These are phyloP conservation scores for Oscheius sp. DNA, from an alignment of 2,888 invertebrate genomes.

Conservation along the genomic window DNA sequence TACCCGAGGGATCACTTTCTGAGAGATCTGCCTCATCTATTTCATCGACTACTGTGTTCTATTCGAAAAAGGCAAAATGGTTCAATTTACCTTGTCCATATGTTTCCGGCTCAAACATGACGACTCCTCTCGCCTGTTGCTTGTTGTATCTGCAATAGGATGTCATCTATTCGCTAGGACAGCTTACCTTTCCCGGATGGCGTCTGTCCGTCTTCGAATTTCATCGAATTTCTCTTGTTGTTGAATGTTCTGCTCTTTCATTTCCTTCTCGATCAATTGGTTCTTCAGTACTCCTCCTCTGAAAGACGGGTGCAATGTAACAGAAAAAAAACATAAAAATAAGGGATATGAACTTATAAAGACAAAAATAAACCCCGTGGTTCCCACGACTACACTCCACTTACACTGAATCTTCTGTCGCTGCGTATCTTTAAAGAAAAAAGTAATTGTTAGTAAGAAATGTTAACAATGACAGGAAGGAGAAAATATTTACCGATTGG, in stretches of 20 bases:
- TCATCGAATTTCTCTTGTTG: conserved; percentile 89
- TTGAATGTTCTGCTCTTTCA: conserved; percentile 86
- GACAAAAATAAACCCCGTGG: not conserved
- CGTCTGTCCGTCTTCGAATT: conserved; percentile 94
- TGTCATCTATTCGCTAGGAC: no score
- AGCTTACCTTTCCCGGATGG: conserved; percentile 78
- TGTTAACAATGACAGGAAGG: not conserved
- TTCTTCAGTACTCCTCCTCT: conserved; percentile 95
- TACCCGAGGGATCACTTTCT: not conserved
- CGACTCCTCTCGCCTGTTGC: conserved; percentile 50
- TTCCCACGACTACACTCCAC: conserved; percentile 5
- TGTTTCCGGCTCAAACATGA: conserved; percentile 61
- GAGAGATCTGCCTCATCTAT: not conserved
- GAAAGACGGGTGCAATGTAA: conserved; percentile 40
- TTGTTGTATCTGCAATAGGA: conserved; percentile 55
- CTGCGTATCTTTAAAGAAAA: conserved; percentile 3
- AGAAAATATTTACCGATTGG: conserved; percentile 79
- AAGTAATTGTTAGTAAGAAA: not conserved
- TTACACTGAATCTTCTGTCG: conserved; percentile 19
- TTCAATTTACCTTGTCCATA: conserved; percentile 64
- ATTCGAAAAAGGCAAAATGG: no score
- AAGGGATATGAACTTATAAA: conserved; percentile 1
- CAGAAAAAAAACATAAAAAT: not conserved
- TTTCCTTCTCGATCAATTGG: conserved; percentile 88
- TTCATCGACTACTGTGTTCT: conserved; percentile 1